Percentiles rank a stretch among this genome's conserved stretches.
phyloP scores from a whole-genome alignment of 35 echinoderm and acorn worm genomes.

The Holothuria glaberrima region DNA sequence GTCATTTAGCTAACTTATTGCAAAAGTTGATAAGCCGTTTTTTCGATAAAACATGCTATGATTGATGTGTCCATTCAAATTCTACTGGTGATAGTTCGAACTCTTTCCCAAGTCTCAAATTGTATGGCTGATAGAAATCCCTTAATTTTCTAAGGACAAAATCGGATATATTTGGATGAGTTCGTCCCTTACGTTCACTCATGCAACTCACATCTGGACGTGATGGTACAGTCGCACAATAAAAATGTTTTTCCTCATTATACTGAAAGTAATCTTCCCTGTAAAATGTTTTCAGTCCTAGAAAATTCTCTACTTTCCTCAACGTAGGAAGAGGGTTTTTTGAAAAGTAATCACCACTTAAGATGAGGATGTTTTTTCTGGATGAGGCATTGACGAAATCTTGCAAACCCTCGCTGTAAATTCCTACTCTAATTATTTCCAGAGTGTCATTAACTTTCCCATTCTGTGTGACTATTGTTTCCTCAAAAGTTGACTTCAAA shows the following conservation, averaged over 20 bases:
- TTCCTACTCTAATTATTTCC: slow-evolving; percentile 20
- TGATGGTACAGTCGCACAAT: slow-evolving; percentile 5
- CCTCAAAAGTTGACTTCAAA: slow-evolving; percentile 46
- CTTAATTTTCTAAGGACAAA: slow-evolving; percentile 26
- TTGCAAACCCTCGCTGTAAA: slow-evolving; percentile 42
- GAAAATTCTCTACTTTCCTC: slow-evolving; percentile 38
- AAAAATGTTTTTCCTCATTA: slow-evolving; percentile 29
- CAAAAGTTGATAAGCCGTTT: too few species aligned
- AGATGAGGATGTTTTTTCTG: slow-evolving; percentile 50
- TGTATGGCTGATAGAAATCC: slow-evolving; percentile 41
- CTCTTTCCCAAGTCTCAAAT: not conserved
- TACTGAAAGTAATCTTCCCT: slow-evolving; percentile 36
- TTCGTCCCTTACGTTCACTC: slow-evolving; percentile 31
- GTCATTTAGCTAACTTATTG: too few species aligned
- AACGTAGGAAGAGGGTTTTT: slow-evolving; percentile 13
- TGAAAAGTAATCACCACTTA: slow-evolving; percentile 42
- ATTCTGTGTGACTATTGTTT: slow-evolving; percentile 36
- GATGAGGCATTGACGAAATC: not conserved
- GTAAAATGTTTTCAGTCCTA: slow-evolving; percentile 20
- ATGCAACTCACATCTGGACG: slow-evolving; percentile 26
- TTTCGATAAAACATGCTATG: too few species aligned
- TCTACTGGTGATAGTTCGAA: slow-evolving; percentile 14
- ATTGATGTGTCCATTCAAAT: slow-evolving; percentile 28
- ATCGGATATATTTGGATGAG: slow-evolving; percentile 9
- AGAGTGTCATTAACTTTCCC: slow-evolving; percentile 35